Evolutionary conservation across 2,113 vertebrate genomes (phyloP).

Genomic region (Ceyx melanurus): DNA sequence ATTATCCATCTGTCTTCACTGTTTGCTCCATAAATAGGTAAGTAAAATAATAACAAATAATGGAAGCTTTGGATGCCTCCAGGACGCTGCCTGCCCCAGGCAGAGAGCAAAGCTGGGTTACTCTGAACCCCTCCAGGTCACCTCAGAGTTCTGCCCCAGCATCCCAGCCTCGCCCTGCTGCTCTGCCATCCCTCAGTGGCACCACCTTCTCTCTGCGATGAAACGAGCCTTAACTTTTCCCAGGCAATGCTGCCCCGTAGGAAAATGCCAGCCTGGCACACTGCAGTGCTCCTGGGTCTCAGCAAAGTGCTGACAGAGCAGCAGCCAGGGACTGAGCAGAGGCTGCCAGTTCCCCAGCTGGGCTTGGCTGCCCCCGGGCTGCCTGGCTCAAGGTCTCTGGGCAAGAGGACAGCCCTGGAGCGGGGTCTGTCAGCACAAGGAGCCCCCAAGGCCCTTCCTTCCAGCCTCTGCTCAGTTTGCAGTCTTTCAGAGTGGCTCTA

Average conservation of each 20-base stretch:
- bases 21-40: not conserved
- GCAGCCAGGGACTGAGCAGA: not conserved
- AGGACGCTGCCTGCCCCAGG: not conserved
- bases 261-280: not conserved
- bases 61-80: not conserved
- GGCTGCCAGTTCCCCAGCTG: not conserved
- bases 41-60: not conserved
- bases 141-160: not conserved
- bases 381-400: not conserved
- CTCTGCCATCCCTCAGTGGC: not conserved
- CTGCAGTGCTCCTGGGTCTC: not conserved
- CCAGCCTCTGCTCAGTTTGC: not conserved
- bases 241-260: fast-evolving
- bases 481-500: not conserved
- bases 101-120: not conserved
- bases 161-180: not conserved
- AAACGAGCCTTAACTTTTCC: not conserved
- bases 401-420: not conserved
- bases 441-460: not conserved
- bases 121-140: not conserved
- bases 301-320: not conserved
- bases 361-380: not conserved
- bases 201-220: fast-evolving
- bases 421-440: not conserved
- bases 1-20: not conserved